These are phyloP conservation scores for Phalacrocorax pelagicus DNA, from an alignment of 2,113 vertebrate species.

Conservation along the genomic window DNA sequence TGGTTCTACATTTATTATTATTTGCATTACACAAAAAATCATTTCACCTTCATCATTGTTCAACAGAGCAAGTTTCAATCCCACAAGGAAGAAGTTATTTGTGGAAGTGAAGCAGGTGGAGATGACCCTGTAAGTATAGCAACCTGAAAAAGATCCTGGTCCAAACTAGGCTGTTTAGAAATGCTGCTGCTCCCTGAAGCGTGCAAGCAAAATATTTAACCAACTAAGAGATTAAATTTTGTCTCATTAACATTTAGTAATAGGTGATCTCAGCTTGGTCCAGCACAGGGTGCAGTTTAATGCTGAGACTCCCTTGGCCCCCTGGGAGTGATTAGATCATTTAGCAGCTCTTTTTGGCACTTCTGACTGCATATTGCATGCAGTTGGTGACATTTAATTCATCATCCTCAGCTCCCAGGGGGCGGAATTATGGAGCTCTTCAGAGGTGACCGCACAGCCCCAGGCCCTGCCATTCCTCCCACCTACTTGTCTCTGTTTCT, in stretches of 20 bases:
- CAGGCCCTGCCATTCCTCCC: not conserved
- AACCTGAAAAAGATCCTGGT: not conserved
- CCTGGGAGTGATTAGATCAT: not conserved
- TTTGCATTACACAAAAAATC: not conserved
- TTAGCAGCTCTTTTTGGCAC: not conserved
- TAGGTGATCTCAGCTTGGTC: not conserved
- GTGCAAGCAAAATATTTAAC: not conserved
- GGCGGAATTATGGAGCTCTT: not conserved
- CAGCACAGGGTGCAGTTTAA: not conserved
- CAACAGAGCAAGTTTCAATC: not conserved
- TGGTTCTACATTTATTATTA: not conserved
- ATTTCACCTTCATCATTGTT: not conserved
- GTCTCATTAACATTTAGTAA: not conserved
- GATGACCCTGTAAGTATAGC: not conserved
- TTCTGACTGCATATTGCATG: not conserved
- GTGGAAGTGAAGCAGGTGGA: not conserved
- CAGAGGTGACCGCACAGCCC: not conserved
- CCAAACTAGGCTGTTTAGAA: not conserved
- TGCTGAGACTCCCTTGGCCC: not conserved
- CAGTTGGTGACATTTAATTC: conserved; percentile 37
- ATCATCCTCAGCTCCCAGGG: not conserved
- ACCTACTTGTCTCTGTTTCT: not conserved
- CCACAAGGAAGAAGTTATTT: not conserved
- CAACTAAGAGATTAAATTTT: not conserved
- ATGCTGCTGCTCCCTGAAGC: not conserved